Conservation (phyloP, 2,113 vertebrate genomes). For the Baryphthengus martii region DNA sequence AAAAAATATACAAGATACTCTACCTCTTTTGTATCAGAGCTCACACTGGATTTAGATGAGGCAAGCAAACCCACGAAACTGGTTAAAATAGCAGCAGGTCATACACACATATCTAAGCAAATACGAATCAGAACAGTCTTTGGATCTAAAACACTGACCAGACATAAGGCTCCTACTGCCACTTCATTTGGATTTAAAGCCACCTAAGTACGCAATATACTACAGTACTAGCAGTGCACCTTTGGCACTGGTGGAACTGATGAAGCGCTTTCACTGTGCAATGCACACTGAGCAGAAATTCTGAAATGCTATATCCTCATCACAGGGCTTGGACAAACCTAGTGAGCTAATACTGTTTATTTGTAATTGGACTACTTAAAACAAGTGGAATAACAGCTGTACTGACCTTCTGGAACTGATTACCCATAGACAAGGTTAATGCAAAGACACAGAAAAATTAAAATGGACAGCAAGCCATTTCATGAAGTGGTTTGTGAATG, state of each 20-base stretch:
- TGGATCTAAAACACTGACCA: background rate
- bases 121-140: background rate
- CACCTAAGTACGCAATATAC: background rate
- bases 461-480: background rate
- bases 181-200: background rate
- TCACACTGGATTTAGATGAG: background rate
- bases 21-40: background rate
- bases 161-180: background rate
- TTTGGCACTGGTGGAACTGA: background rate
- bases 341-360: background rate
- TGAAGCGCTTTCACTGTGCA: background rate
- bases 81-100: background rate
- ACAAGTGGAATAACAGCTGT: background rate
- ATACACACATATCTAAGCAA: background rate
- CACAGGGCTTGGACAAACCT: background rate
- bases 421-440: background rate
- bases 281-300: background rate
- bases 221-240: background rate
- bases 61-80: background rate
- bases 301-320: background rate
- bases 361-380: background rate
- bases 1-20: background rate
- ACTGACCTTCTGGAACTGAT: background rate
- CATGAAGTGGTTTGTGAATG: background rate
- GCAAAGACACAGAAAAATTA: background rate